A percentile compares a stretch with the other conserved stretches of the same genome.
Conservation (phyloP, 2,113 vertebrate species). For the Brachypteracias leptosomus region DNA sequence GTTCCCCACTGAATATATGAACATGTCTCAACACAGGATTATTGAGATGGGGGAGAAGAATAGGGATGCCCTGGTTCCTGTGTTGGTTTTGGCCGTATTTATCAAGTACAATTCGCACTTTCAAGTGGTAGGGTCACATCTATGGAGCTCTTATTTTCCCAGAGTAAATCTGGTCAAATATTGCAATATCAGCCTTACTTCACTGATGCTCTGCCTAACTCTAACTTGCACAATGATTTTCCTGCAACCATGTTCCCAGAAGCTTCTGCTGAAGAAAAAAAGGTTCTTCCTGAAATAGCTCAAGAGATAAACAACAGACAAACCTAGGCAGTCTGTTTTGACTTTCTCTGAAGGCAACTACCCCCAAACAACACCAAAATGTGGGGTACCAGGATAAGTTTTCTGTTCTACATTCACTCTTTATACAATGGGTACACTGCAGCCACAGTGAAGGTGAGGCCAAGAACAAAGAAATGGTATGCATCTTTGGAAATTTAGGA, state of each 20-base stretch:
- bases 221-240: not conserved
- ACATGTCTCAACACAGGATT: not conserved
- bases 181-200: not conserved
- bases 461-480: not conserved
- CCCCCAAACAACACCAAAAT: not conserved
- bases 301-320: not conserved
- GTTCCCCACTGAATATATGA: not conserved
- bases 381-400: not conserved
- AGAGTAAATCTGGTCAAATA: not conserved
- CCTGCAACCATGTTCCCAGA: not conserved
- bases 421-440: not conserved
- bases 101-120: not conserved
- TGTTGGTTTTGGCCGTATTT: not conserved
- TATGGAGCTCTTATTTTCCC: not conserved
- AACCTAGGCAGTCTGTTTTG: not conserved
- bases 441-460: not conserved
- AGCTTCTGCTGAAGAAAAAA: not conserved
- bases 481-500: not conserved
- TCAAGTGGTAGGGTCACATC: not conserved
- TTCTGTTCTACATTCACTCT: not conserved
- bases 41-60: not conserved
- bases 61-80: not conserved
- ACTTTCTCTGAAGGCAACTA: not conserved
- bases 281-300: not conserved
- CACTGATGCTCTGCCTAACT: not conserved